Base-by-base conservation (phyloP, 2,888 invertebrate genomes). In the Strigamia transsilvanica region DNA sequence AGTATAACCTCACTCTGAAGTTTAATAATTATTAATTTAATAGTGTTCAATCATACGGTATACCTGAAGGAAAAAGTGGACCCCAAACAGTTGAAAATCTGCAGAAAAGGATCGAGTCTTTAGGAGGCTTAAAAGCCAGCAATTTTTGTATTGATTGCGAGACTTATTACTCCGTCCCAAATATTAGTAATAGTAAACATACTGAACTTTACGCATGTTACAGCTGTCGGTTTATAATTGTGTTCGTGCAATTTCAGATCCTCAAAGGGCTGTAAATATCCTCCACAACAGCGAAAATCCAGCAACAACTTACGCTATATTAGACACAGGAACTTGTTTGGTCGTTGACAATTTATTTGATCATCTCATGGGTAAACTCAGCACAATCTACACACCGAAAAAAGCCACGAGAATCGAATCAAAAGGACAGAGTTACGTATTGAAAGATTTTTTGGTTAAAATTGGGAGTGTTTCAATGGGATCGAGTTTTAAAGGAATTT, bases 271-370 rank as follows among this genome's bases (percentile, higher is more conserved):
- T 0, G 93, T 97, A 0, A 96, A 97, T 88, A 93, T 98, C n/a
- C 90, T 98, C 10, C 97, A 98, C 89, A 96, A 98, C 88, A 97
- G 96, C 0, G 98, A 98, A 87, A 95, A 96, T 87, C 98, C 98
- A 0, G 97, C 96, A 0, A 94, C 97, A 0, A 96, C 96, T 2
- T 98, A 97, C 89, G 94, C 97, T 10, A 92, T 97, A 38, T 90
- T 98, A 9, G 98, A 98, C 85, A 88, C 88, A 0, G 96, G 95
- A 0, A 92, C 96, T 41, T 94, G 96, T 1, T 90, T 98, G 0
- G 94, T 96, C 42, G 96, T 97, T 0, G 98, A 98, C 87, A 93
- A 94, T 0, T 90, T 97, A 2, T 97, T 98, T 87, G 98, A 98
- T 88, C 89, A 96, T 82, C 89, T 98, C 0, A 94, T 98, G 93